A percentile compares a stretch with the other conserved stretches of the same genome.
Conservation (phyloP, 2,113 vertebrate species). For the Hypanus sabinus region DNA sequence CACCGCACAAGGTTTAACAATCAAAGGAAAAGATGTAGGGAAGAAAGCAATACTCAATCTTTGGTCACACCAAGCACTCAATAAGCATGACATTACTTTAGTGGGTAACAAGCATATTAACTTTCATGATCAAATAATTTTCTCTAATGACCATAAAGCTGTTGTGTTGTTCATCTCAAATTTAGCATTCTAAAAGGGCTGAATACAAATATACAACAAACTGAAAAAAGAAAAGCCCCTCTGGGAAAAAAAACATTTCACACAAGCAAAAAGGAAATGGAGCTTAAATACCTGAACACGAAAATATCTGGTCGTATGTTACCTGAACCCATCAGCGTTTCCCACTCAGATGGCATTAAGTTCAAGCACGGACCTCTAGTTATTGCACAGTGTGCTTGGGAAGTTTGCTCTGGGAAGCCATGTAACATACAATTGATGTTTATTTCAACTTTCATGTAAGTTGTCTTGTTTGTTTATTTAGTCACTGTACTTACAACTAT, state of each 20-base stretch:
- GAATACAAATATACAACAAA: not conserved
- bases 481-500: not conserved
- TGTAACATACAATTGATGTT: not conserved
- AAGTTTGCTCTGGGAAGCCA: too few species aligned
- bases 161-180: not conserved
- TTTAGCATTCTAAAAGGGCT: not conserved
- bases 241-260: not conserved
- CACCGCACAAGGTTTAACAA: constrained; percentile 31
- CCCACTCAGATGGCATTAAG: not conserved
- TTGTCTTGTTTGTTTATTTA: not conserved
- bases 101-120: not conserved
- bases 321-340: not conserved
- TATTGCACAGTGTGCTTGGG: not conserved
- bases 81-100: too few species aligned
- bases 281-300: not conserved
- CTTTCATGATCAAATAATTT: not conserved
- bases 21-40: too few species aligned
- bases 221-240: not conserved
- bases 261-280: not conserved
- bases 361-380: not conserved
- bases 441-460: not conserved
- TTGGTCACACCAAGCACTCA: not conserved
- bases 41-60: not conserved
- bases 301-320: not conserved
- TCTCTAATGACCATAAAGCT: too few species aligned